phyloP scores from a whole-genome alignment of 2,888 invertebrate genomes.

The Cephus runcator region DNA sequence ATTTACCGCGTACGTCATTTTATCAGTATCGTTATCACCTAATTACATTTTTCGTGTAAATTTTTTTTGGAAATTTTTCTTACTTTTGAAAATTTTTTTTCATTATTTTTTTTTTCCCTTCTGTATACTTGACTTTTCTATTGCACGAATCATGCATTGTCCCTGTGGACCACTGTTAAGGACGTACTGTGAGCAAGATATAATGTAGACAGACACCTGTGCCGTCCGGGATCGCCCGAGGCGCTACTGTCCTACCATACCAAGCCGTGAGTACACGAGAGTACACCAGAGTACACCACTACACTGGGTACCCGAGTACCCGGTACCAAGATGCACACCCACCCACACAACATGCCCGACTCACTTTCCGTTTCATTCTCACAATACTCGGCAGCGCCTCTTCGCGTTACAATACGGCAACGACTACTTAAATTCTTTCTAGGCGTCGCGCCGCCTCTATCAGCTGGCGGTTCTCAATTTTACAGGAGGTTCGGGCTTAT shows the following conservation, averaged over 20 bases:
- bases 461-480: constrained; percentile 13
- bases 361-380: constrained; percentile 24
- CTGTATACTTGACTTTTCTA: neutral
- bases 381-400: constrained; percentile 15
- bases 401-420: constrained; percentile 25
- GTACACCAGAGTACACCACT: constrained; percentile 5
- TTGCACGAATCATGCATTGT: neutral
- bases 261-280: neutral
- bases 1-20: neutral
- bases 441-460: neutral
- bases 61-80: neutral
- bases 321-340: constrained; percentile 2
- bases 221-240: constrained; percentile 45
- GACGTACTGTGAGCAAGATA: constrained; percentile 17
- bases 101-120: neutral
- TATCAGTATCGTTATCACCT: neutral
- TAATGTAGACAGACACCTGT: constrained; percentile 52
- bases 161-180: neutral
- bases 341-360: constrained; percentile 13
- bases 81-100: neutral
- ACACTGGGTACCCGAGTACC: neutral
- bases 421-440: constrained; percentile 31
- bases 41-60: neutral
- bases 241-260: constrained; percentile 33
- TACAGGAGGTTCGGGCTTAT: neutral